Evolutionary conservation across 1,140 invertebrate species (phyloP), one percentile per base, ranked within the genome.

Genomic region (Drosophila sucinea): DNA sequence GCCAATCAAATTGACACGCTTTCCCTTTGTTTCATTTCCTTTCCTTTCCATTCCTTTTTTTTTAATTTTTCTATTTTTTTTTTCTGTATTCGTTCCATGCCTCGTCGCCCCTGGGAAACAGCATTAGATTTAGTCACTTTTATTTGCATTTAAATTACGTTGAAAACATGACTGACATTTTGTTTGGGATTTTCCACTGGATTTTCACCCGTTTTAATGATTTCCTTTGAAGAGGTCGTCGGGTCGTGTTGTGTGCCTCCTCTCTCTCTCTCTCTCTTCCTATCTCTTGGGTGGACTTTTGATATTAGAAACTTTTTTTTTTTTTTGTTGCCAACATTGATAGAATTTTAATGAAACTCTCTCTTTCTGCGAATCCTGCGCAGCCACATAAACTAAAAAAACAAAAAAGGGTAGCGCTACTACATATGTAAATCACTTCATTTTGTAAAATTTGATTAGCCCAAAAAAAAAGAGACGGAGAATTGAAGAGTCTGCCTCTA

Each of bases 141-240:
- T 58, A 58, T 58, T 58, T 58, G 56, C 56, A 58, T 58, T 58
- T 58, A 58, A 58, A 58, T 58, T 58, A 58, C 56, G 56, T 58
- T 58, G 56, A 25, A 58, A 35, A 35, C 56, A 35, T 35, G 56
- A 35, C 56, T 58, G 56, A 35, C 56, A 35, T 58, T 58, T 58
- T 51, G 44, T 51, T 51, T 51, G 44, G 56, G 56, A 35, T 33
- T 58, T 58, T 58, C 33, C 56, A 58, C 33, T 58, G 56, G 56
- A 58, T 58, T 35, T 58, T 58, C 33, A 35, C 44, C 56, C 33
- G 10, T 58, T 58, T 58, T 58, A 58, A 58, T 58, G 56, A 58
- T 58, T 58, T 58, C 56, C 32, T 33, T 58, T 58, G 23, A 51
- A 51, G 44, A 25, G 44, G 44, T 58, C 17, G 51, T 55, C 27